Conservation (phyloP, 2,888 invertebrate genomes). For the Coenonympha glycerion region DNA sequence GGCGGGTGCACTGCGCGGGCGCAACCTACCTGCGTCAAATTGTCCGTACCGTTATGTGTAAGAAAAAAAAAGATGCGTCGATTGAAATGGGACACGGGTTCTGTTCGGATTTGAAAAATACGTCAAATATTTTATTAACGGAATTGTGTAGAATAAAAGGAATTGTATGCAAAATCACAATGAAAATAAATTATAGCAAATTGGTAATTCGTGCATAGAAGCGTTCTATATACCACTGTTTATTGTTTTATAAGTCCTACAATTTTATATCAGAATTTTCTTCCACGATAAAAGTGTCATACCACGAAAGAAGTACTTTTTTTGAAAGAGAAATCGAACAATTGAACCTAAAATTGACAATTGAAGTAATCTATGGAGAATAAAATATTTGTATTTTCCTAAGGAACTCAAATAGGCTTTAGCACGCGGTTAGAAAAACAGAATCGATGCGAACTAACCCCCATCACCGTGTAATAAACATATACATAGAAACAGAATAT, state of each 20-base stretch:
- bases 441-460: conserved; percentile 10
- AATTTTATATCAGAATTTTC: too few relatives aligned
- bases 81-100: conserved; percentile 16
- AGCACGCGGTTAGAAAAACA: conserved; percentile 5
- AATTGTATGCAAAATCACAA: too few relatives aligned
- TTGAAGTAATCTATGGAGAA: not conserved
- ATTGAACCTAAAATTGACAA: too few relatives aligned
- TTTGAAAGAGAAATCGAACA: too few relatives aligned
- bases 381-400: not conserved
- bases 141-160: too few relatives aligned
- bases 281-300: too few relatives aligned
- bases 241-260: too few relatives aligned
- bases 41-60: conserved; percentile 29
- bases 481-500: conserved; percentile 2
- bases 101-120: conserved; percentile 2
- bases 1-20: conserved; percentile 30
- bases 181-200: too few relatives aligned
- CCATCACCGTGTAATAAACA: conserved; percentile 15
- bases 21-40: conserved; percentile 34
- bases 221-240: too few relatives aligned
- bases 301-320: too few relatives aligned
- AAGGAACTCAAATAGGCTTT: conserved; percentile 8
- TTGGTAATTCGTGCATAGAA: too few relatives aligned
- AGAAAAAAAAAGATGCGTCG: conserved; percentile 14
- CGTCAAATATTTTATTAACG: not conserved